Conservation (phyloP, 2,888 invertebrate genomes). For the Physocephala rufipes region DNA sequence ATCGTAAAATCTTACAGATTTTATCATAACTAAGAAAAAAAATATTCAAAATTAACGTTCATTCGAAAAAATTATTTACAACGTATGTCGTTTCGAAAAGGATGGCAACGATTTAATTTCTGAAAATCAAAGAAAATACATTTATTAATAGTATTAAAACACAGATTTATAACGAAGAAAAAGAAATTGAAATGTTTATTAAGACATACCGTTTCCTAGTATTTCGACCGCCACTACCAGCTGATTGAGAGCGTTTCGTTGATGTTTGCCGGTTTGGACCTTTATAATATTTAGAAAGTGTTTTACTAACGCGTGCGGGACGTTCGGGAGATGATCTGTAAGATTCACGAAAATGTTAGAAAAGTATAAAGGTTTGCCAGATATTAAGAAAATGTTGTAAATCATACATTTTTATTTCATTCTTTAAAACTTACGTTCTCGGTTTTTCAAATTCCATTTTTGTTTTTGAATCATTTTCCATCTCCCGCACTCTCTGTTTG, state of each 20-base stretch:
- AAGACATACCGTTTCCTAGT: conserved; percentile 48
- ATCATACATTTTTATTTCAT: not conserved
- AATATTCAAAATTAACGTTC: no score
- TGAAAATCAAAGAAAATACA: no score
- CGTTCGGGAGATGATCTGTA: conserved; percentile 43
- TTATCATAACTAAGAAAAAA: no score
- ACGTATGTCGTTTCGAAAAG: no score
- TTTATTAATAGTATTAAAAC: no score
- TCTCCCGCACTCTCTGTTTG: conserved; percentile 37
- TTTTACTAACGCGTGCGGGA: conserved; percentile 61
- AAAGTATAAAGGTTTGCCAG: not conserved
- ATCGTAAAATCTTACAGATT: no score
- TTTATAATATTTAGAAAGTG: conserved; percentile 62
- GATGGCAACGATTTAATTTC: no score
- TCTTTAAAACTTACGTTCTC: not conserved
- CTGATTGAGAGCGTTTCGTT: conserved; percentile 42
- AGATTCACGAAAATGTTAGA: not conserved
- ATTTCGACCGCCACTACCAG: conserved; percentile 44
- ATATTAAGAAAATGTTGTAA: not conserved
- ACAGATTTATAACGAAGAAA: no score
- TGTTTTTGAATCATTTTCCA: conserved; percentile 33
- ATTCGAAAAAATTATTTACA: no score
- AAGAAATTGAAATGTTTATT: no score
- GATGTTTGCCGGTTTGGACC: conserved; percentile 50
- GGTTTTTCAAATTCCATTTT: conserved; percentile 22